Base-by-base conservation (phyloP, 1,140 invertebrate species). In the Ephestia elutella region DNA sequence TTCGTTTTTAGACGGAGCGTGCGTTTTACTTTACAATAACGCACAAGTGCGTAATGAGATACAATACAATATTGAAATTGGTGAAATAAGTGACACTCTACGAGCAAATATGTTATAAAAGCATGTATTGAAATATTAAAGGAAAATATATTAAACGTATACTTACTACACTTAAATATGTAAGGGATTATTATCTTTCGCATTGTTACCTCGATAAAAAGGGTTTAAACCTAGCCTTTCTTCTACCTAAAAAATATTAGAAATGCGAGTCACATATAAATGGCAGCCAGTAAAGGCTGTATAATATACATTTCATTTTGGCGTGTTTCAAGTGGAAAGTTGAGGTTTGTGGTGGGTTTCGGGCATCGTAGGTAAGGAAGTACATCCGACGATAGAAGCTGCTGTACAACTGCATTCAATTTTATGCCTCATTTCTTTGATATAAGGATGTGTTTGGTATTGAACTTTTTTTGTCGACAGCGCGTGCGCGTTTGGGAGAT, bases 401-500 rank as follows among this genome's bases (percentile, higher is more conserved):
- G 4, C 9, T 11, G 10, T 35, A 35, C 32, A 9, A 4, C 9
- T 9, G 3, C 9, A 35, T 5, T 13, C 9, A 35, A 35, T 35
- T 11, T 11, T 13, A 35, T 11, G 13, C 32, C 13, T 13, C 10
- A 35, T 13, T 9, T 9, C 32, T 5, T 35, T 13, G 32, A 13
- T 9, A 11, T 35, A 35, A 35, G 9, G 13, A 35, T 2, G 8
- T 2, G 13, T 9, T 35, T 35, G 32, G 13, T 13, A 13, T 35
- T 35, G 1, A 13, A 35, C 2, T 35, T 35, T 11, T 5, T 11
- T 35, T 35, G 8, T 1, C 1, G 10, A 50, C 2, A n/a, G 18
- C 49, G 49, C 49, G 0, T 50, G 49, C 49, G 49, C 19, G 49
- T 19, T 19, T 63, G 51, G 61, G 65, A 62, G 59, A 69, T 57